A percentile compares a stretch with the other conserved stretches of the same genome.
Conservation (phyloP, 1,140 invertebrate species). For the Temnothorax longispinosus region DNA sequence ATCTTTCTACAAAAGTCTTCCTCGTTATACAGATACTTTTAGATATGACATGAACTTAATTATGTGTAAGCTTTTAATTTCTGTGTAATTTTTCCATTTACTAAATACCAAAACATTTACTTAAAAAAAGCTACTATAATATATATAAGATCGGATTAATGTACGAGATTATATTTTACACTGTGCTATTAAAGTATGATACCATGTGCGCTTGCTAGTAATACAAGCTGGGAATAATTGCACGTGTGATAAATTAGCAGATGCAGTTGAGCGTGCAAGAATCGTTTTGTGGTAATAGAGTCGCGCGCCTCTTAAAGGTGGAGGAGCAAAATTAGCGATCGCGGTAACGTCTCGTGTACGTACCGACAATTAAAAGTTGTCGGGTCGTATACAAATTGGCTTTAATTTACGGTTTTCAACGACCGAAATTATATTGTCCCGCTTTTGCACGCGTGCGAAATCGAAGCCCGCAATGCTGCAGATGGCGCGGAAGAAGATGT, state of each 20-base stretch:
- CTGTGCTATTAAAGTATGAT: neutral
- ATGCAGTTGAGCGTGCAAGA: neutral
- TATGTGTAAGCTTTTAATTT: neutral
- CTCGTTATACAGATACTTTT: neutral
- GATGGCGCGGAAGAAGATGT: slow-evolving; percentile 76
- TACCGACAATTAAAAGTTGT: slow-evolving; percentile 19
- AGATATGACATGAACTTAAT: slow-evolving; percentile 3
- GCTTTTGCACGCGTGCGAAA: slow-evolving; percentile 27
- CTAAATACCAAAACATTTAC: neutral
- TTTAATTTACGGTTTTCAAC: slow-evolving; percentile 29
- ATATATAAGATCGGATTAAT: neutral
- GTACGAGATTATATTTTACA: neutral
- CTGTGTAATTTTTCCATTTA: neutral
- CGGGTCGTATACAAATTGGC: slow-evolving; percentile 18
- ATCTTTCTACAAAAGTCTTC: neutral
- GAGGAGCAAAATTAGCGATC: neutral
- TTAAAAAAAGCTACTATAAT: neutral
- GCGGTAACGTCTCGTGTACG: neutral
- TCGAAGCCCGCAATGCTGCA: slow-evolving; percentile 56
- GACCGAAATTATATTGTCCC: slow-evolving; percentile 26
- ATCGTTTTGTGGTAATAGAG: neutral
- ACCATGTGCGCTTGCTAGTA: neutral
- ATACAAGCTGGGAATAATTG: slow-evolving; percentile 5
- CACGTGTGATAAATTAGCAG: neutral
- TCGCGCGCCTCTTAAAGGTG: neutral